Evolutionary conservation across 2,888 invertebrate species (phyloP).

Genomic region (Amaurobius ferox): DNA sequence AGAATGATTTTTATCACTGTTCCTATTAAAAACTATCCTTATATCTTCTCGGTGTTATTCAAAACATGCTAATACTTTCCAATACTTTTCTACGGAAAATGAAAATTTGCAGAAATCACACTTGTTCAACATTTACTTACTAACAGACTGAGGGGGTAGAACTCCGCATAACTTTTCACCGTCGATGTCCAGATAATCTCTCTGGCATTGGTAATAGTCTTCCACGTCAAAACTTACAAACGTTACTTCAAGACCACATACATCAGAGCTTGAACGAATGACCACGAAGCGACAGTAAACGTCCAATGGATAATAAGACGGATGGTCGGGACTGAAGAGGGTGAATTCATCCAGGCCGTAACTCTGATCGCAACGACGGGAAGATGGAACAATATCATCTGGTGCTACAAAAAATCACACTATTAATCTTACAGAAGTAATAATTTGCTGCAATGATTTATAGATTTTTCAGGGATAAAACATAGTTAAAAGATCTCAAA

Average conservation of each 20-base stretch:
- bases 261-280: slow-evolving; percentile 46
- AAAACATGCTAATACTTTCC: too few species aligned
- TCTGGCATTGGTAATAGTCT: slow-evolving; percentile 67
- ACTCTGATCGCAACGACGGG: slow-evolving; percentile 60
- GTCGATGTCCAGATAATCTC: slow-evolving; percentile 65
- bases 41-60: too few species aligned
- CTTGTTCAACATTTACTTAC: slow-evolving; percentile 28
- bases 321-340: slow-evolving; percentile 57
- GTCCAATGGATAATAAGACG: slow-evolving; percentile 34
- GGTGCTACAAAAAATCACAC: too few species aligned
- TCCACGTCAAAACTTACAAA: slow-evolving; percentile 55
- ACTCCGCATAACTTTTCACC: slow-evolving; percentile 57
- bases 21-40: too few species aligned
- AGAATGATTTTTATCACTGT: too few species aligned
- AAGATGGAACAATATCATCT: not conserved
- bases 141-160: slow-evolving; percentile 44
- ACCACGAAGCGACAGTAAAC: slow-evolving; percentile 56
- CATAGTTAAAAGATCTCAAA: too few species aligned
- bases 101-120: too few species aligned
- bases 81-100: too few species aligned
- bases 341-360: slow-evolving; percentile 57
- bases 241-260: slow-evolving; percentile 59
- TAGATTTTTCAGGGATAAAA: too few species aligned
- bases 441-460: too few species aligned
- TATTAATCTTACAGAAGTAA: too few species aligned